Conservation (phyloP, 2,888 invertebrate genomes). For the Eurytoma adleriae region DNA sequence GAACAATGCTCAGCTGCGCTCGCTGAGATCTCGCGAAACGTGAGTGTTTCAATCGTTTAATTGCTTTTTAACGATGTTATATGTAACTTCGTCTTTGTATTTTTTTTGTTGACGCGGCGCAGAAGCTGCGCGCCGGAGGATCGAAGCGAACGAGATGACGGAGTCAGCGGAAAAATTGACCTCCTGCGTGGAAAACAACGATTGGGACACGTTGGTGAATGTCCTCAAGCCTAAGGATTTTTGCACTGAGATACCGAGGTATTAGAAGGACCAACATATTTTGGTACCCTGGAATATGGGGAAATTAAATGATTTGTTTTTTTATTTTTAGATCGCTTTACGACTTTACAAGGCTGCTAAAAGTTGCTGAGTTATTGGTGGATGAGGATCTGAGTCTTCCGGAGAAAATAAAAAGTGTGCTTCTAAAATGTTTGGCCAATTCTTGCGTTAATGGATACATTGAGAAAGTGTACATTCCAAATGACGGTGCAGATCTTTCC, state of each 20-base stretch:
- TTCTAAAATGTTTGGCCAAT: conserved; percentile 70
- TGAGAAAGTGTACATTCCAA: conserved; percentile 58
- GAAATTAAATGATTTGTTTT: neutral
- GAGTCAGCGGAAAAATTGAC: conserved; percentile 58
- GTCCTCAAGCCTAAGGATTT: conserved; percentile 67
- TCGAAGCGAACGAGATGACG: conserved; percentile 47
- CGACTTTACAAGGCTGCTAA: conserved; percentile 63
- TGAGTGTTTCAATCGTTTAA: neutral
- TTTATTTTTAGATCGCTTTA: conserved; percentile 60
- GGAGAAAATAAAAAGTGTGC: conserved; percentile 61
- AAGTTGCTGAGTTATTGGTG: conserved; percentile 64
- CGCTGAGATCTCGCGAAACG: neutral
- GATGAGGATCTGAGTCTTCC: conserved; percentile 58
- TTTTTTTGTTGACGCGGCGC: neutral
- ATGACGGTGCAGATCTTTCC: conserved; percentile 33
- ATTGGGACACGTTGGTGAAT: conserved; percentile 64
- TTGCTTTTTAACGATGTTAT: neutral
- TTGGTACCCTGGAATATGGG: neutral
- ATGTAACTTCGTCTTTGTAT: neutral
- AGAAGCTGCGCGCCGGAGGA: neutral
- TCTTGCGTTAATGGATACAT: conserved; percentile 67
- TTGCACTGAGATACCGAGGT: conserved; percentile 57
- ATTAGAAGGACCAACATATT: conserved; percentile 1
- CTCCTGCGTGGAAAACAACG: conserved; percentile 54
- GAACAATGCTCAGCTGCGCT: neutral